Percentiles rank a stretch among this genome's conserved stretches.
Evolutionary conservation across 2,888 invertebrate species (phyloP).

Genomic region (Zygogramma bicolorata): DNA sequence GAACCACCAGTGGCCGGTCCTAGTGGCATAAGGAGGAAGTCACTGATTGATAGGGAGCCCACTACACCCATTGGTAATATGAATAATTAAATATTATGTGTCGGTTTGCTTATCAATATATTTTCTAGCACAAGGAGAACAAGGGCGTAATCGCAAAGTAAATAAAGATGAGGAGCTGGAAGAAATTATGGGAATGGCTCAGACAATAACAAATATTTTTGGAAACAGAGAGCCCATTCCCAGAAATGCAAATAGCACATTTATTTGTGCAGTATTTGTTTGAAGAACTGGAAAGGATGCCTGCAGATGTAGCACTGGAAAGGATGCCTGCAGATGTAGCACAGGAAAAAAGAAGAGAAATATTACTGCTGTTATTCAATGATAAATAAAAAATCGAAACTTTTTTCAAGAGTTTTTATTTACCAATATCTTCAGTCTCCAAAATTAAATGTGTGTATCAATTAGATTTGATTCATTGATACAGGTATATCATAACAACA

Average conservation of each 20-base stretch:
- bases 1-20: conserved; percentile 9
- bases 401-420: background rate
- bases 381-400: background rate
- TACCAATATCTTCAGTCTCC: no score
- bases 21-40: background rate
- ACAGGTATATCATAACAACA: no score
- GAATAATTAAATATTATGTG: background rate
- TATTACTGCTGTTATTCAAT: background rate
- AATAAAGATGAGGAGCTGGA: background rate
- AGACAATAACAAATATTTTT: background rate
- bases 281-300: background rate
- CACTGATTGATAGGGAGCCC: background rate
- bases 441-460: no score
- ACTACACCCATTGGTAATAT: conserved; percentile 13
- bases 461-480: no score
- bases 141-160: background rate
- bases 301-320: background rate
- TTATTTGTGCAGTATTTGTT: conserved; percentile 9
- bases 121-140: background rate
- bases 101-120: background rate
- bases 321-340: background rate
- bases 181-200: background rate
- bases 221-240: background rate
- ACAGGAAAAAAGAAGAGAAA: background rate
- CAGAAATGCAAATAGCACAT: background rate